Conservation (phyloP, 1,140 invertebrate genomes). For the Drosophila pectinifera region DNA sequence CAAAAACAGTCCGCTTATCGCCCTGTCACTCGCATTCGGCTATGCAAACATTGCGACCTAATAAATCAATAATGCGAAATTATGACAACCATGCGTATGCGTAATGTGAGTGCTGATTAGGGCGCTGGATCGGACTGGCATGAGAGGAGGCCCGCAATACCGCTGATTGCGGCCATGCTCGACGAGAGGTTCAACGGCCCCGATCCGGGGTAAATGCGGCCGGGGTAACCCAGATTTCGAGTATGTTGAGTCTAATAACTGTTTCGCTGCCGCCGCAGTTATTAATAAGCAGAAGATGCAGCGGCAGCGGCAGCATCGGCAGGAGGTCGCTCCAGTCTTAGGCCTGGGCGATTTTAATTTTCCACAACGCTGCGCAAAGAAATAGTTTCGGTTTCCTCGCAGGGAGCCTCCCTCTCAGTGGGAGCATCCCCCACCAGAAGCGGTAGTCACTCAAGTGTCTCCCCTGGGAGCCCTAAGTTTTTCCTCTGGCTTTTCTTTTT, state of each 20-base stretch:
- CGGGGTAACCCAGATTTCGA: constrained; percentile 27
- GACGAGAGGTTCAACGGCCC: constrained; percentile 29
- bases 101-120: constrained; percentile 65
- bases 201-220: constrained; percentile 11
- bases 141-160: neutral
- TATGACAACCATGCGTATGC: constrained; percentile 59
- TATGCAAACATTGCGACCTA: constrained; percentile 40
- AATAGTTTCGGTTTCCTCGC: constrained; percentile 71
- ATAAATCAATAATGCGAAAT: constrained; percentile 72
- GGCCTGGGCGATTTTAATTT: constrained; percentile 74
- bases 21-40: constrained; percentile 45
- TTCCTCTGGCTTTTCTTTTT: neutral
- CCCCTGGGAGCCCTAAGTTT: constrained; percentile 73
- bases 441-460: constrained; percentile 79
- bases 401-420: constrained; percentile 4
- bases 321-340: constrained; percentile 34
- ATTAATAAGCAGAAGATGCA: constrained; percentile 70
- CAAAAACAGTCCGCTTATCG: constrained; percentile 51
- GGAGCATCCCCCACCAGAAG: constrained; percentile 15
- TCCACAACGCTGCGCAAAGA: constrained; percentile 84
- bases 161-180: constrained; percentile 2
- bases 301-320: constrained; percentile 11
- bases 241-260: constrained; percentile 72
- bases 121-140: neutral
- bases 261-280: constrained; percentile 57